Evolutionary conservation across 2,888 invertebrate genomes (phyloP), one percentile per base, ranked within the genome.

Genomic region (Hedya salicella): DNA sequence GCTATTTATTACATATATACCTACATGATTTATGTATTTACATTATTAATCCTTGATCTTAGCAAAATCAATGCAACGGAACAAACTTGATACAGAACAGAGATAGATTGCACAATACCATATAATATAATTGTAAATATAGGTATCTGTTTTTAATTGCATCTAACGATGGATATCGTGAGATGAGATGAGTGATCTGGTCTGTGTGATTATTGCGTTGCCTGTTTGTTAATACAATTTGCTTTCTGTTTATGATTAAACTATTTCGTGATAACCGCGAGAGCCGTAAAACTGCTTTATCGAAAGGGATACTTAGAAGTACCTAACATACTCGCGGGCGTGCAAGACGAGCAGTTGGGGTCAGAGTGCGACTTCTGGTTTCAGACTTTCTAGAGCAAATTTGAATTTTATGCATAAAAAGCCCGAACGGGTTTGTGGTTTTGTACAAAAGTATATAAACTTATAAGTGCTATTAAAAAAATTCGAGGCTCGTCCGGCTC

Each of bases 41-140:
- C 68, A 71, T 73, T 53, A 30, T 14, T 39, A 71, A 71, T 61
- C 50, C 69, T 73, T 79, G 78, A 79, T 83, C 82, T 83, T 83
- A 81, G 71, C 75, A 77, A 72, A 76, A 74, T 73, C 79, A 79
- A 76, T 30, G 77, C 77, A 77, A 74, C 79, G 75, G 76, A 79
- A 80, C 79, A 78, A 76, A 77, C 75, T 73, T 72, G 73, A 74
- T 73, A 73, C 62, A 62, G 69, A 75, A 73, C 64, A 61, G 68
- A 75, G 73, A 76, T 75, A 79, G 74, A 75, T 78, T 74, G 77
- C 80, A 77, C 79, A 79, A 2, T 36, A n/a, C n/a, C n/a, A n/a
- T 48, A 48, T 48, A 25, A 3, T 4, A 2, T 21, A 48, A 1
- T 1, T 16, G 14, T 52, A 32, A 9, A 19, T 2, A 9, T 8